These are phyloP conservation scores for Aix galericulata DNA, from an alignment of 2,113 vertebrate species.

Conservation along the genomic window DNA sequence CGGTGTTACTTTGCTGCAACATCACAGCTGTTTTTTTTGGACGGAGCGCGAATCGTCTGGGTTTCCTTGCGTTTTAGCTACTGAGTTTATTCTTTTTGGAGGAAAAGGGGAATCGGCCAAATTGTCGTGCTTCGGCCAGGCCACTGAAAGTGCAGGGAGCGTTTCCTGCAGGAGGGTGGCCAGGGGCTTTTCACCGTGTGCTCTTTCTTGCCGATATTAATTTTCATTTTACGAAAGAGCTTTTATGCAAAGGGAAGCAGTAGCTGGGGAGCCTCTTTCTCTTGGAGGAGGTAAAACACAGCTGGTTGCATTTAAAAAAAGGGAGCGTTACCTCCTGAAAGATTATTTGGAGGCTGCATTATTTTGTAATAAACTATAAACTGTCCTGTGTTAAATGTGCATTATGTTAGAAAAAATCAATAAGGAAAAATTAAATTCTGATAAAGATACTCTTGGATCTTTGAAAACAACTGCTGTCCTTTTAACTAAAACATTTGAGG, in stretches of 20 bases:
- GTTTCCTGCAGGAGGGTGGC: not conserved
- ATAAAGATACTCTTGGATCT: constrained; percentile 84
- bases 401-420: constrained; percentile 78
- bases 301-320: constrained; percentile 62
- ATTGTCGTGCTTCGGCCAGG: not conserved
- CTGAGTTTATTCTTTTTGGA: constrained; percentile 14
- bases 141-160: not conserved
- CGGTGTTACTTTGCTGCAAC: not conserved
- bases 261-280: not conserved
- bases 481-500: constrained; percentile 86
- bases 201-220: not conserved
- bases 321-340: constrained; percentile 42
- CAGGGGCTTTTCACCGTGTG: not conserved
- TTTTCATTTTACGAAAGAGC: not conserved
- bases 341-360: constrained; percentile 67
- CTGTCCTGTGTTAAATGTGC: constrained; percentile 77
- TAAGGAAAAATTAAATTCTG: constrained; percentile 84
- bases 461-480: constrained; percentile 85
- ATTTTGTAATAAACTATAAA: constrained; percentile 80
- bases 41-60: not conserved
- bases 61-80: not conserved
- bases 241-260: not conserved
- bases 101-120: not conserved
- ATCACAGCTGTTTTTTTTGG: not conserved
- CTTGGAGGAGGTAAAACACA: constrained; percentile 7